Conservation (phyloP, 2,797 vertebrate species). For the Salarias fasciatus region DNA sequence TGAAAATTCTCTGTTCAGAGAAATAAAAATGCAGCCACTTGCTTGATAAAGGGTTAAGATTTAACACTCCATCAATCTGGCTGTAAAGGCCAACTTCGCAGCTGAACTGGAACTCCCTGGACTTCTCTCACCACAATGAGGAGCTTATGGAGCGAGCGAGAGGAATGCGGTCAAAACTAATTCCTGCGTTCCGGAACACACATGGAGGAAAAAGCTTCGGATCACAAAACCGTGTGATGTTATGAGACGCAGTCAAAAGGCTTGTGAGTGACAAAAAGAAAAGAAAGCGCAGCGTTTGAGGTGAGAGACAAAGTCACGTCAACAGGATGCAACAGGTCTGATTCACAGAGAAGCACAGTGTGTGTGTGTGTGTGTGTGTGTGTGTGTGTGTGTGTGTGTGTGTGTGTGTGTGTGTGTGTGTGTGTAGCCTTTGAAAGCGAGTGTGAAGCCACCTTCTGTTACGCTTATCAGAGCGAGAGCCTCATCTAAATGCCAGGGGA, state of each 20-base stretch:
- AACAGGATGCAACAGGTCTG: slow-evolving; percentile 4
- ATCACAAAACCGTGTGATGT: slow-evolving; percentile 30
- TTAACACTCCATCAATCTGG: no score
- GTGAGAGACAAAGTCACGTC: not conserved
- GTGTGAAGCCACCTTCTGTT: not conserved
- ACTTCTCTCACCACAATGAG: slow-evolving; percentile 22
- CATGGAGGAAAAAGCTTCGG: slow-evolving; percentile 12
- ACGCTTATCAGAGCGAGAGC: slow-evolving; percentile 2
- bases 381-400: no score
- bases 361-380: no score
- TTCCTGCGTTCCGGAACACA: slow-evolving; percentile 5
- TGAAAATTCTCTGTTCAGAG: no score
- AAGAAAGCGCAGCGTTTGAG: slow-evolving; percentile 3
- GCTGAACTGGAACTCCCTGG: not conserved
- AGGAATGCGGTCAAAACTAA: slow-evolving; percentile 15
- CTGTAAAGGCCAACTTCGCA: no score
- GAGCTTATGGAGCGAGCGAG: slow-evolving; percentile 19
- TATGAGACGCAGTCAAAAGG: slow-evolving; percentile 4
- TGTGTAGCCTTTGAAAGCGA: not conserved
- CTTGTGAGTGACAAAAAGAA: not conserved
- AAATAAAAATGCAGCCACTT: no score
- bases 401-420: not conserved
- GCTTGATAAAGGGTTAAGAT: no score
- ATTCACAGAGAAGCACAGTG: not conserved
- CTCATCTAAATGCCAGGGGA: not conserved